These are phyloP conservation scores for Teleiodes luculella DNA, from an alignment of 2,888 invertebrate species.

Conservation along the genomic window DNA sequence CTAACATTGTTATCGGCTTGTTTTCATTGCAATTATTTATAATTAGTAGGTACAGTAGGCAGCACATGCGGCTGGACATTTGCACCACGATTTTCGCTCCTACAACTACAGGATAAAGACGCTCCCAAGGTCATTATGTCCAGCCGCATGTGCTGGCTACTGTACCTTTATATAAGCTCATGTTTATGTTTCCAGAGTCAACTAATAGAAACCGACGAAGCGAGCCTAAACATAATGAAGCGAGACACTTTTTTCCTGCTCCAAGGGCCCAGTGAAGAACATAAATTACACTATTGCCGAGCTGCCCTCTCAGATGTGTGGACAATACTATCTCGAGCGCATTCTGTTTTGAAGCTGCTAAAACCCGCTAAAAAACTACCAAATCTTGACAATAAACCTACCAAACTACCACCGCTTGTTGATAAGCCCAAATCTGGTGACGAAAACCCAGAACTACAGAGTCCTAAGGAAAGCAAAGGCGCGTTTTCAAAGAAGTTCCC, in stretches of 20 bases:
- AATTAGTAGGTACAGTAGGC: no score
- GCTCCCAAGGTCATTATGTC: no score
- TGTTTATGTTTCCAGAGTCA: conserved; percentile 69
- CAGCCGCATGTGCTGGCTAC: no score
- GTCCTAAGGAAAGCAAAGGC: conserved; percentile 28
- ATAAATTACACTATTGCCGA: conserved; percentile 78
- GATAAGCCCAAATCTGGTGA: background rate
- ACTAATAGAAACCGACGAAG: conserved; percentile 75
- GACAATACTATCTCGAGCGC: conserved; percentile 71
- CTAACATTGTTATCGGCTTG: no score
- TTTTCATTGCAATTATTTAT: no score
- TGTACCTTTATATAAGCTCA: conserved; percentile 5
- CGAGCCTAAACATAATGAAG: conserved; percentile 77
- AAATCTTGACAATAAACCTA: background rate
- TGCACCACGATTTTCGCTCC: no score
- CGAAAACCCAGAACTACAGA: background rate
- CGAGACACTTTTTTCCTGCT: conserved; percentile 81
- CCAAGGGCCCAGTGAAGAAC: conserved; percentile 76
- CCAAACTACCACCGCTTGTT: background rate
- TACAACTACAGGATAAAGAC: no score
- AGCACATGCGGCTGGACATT: no score
- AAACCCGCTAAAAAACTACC: background rate
- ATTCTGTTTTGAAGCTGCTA: conserved; percentile 23
- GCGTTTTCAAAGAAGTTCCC: conserved; percentile 79
- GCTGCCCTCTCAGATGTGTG: conserved; percentile 84